These are phyloP conservation scores for Odobenus rosmarus DNA, from an alignment of 2,113 vertebrate species.

Conservation along the genomic window DNA sequence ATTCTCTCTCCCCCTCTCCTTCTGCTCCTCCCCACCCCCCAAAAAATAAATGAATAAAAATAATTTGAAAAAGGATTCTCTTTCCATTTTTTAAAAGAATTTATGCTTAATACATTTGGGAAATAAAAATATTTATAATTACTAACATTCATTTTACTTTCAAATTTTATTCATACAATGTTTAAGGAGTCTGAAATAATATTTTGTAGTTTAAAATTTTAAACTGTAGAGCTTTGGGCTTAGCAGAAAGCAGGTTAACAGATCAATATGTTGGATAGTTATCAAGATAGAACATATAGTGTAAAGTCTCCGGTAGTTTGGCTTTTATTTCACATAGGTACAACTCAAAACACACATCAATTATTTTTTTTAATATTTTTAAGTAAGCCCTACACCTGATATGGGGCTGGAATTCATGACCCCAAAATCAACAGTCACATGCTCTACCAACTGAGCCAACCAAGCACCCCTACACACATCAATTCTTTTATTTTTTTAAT, in stretches of 20 bases:
- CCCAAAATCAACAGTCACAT: not conserved
- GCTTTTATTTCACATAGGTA: not conserved
- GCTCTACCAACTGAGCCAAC: not conserved
- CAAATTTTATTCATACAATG: not conserved
- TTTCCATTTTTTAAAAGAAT: not conserved
- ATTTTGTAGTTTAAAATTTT: slow-evolving; percentile 29
- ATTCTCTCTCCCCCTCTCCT: not conserved
- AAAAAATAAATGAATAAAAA: not conserved
- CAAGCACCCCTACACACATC: not conserved
- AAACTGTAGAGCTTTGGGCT: not conserved
- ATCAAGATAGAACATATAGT: not conserved
- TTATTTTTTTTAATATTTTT: not conserved
- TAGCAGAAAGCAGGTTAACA: not conserved
- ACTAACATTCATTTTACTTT: not conserved
- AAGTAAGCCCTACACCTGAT: not conserved
- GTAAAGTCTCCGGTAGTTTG: not conserved
- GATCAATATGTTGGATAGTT: not conserved
- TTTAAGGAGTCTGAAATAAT: not conserved
- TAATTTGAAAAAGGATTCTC: not conserved
- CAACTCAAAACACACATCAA: not conserved
- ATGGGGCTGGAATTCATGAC: not conserved
- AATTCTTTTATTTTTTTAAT: not conserved
- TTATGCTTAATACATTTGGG: not conserved
- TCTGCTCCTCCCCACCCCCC: not conserved
- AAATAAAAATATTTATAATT: not conserved